Base-by-base conservation (phyloP, 2,888 invertebrate genomes). In the Hedya salicella region DNA sequence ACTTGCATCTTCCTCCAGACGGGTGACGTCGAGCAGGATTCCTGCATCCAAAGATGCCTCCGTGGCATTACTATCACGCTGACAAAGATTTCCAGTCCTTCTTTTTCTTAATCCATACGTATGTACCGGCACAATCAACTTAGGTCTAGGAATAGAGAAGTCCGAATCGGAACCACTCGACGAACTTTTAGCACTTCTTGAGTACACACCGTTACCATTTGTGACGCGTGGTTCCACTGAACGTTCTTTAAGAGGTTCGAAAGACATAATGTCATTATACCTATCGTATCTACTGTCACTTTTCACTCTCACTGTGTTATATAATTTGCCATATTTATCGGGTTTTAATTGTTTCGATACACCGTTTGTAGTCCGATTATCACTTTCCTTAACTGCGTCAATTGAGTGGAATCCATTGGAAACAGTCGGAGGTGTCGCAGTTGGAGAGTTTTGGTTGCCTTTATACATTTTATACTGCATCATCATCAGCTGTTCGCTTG, bases 101-200 rank as follows among this genome's bases (percentile, higher is more conserved):
- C 97, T 93, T 78, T 95, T 95, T 71, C 96, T 93, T 69, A 95
- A 94, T 63, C 96, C 97, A 80, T 97, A 97, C 25, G 97, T 97
- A 89, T 97, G 97, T 69, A 97, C 96, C 62, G 97, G 97, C 72
- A 97, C 97, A 80, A 97, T 96, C 74, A 97, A 93, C 79, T 97
- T 95, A 36, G 97, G 97, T 76, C 97, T 92, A 3, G 97, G 97
- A 84, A 97, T 97, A 70, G 95, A 94, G 87, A 97, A 97, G 78
- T 95, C 96, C 65, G 94, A 94, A 75, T 94, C 94, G 3, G 93
- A 93, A 68, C 91, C 89, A 75, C 92, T 93, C n/a, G 92, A 90
- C 3, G 91, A 90, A 82, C 90, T 92, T 83, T 92, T 92, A 59
- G 91, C 88, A 89, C 92, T 92, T 73, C 88, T 80, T 50, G 86